These are phyloP conservation scores for Erythrolamprus reginae DNA, from an alignment of 2,113 vertebrate genomes.

Conservation along the genomic window DNA sequence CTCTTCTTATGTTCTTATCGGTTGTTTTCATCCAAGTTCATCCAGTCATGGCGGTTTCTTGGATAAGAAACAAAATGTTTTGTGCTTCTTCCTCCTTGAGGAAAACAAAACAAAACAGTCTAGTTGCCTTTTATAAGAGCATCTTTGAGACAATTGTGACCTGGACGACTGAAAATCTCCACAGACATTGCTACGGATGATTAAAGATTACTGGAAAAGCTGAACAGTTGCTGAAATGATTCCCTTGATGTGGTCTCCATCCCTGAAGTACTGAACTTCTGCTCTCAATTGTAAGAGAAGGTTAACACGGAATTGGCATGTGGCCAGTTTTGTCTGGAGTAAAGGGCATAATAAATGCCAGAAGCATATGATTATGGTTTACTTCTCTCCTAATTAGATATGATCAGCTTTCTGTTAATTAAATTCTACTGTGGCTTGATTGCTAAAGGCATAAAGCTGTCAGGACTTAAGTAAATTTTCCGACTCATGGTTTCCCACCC, in stretches of 20 bases:
- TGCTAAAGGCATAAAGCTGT: slow-evolving; percentile 35
- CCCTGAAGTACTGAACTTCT: neutral
- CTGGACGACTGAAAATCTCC: neutral
- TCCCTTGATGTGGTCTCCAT: neutral
- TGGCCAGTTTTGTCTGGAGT: neutral
- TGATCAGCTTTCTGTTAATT: slow-evolving; percentile 51
- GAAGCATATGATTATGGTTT: slow-evolving; percentile 2
- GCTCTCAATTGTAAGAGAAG: slow-evolving; percentile 11
- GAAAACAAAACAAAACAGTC: neutral
- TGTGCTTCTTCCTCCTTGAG: too few relatives aligned
- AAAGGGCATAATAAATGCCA: slow-evolving; percentile 34
- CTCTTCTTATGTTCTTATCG: too few relatives aligned
- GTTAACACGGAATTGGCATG: neutral
- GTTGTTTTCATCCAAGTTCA: too few relatives aligned
- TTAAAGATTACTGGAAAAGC: slow-evolving; percentile 2
- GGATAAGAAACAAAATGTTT: too few relatives aligned
- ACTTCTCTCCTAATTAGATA: slow-evolving; percentile 38
- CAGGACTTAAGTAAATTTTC: slow-evolving; percentile 41
- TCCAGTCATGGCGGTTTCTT: too few relatives aligned
- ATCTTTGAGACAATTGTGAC: neutral
- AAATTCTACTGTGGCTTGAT: slow-evolving; percentile 33
- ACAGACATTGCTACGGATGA: neutral
- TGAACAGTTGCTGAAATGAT: neutral
- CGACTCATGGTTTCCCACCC: slow-evolving; percentile 9
- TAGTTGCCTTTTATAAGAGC: neutral